Percentiles rank a stretch among this genome's conserved stretches.
phyloP scores from a whole-genome alignment of 2,797 vertebrate species.

The Benthosema pterotum region DNA sequence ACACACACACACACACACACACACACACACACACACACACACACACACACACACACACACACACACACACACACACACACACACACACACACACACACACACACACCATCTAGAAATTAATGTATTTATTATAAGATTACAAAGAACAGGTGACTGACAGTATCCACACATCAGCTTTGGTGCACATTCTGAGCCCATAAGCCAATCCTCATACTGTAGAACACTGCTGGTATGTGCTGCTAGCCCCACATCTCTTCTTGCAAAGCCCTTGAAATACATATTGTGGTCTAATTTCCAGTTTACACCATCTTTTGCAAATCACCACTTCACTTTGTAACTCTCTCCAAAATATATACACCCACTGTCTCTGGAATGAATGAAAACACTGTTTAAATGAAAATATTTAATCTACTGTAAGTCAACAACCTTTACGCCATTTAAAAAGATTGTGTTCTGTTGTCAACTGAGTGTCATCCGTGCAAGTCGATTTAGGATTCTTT shows the following conservation, averaged over 20 bases:
- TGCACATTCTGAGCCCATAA: too few species aligned
- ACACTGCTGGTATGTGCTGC: background rate
- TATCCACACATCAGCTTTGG: background rate
- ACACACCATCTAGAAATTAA: conserved; percentile 4
- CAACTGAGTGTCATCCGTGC: too few species aligned
- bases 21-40: too few species aligned
- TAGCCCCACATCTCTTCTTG: background rate
- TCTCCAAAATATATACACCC: background rate
- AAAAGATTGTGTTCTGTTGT: too few species aligned
- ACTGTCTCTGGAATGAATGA: background rate
- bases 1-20: too few species aligned
- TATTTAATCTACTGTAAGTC: background rate
- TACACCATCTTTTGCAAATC: background rate
- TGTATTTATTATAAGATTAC: conserved; percentile 41
- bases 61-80: too few species aligned
- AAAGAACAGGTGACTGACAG: conserved; percentile 20
- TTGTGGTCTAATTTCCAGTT: background rate
- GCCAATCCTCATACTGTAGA: too few species aligned
- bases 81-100: too few species aligned
- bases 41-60: too few species aligned
- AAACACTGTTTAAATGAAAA: background rate
- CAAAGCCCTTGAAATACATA: background rate
- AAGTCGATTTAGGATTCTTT: too few species aligned
- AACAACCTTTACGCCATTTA: background rate
- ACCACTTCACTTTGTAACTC: background rate